These are phyloP conservation scores for Plumapathes pennacea DNA, from an alignment of 92 coral and sea anemone species.

Conservation along the genomic window DNA sequence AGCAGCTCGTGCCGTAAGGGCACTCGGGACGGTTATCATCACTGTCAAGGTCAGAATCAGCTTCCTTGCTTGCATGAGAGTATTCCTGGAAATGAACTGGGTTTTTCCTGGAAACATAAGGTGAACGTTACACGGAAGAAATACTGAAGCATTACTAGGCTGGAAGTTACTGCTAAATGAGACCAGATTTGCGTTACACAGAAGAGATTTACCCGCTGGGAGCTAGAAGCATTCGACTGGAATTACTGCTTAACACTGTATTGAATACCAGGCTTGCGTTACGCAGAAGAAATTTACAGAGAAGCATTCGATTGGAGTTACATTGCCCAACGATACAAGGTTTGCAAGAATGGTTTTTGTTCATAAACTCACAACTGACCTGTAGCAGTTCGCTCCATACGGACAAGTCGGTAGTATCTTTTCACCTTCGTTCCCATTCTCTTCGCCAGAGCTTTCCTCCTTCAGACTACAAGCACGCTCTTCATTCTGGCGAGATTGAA, in stretches of 20 bases:
- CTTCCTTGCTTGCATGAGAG: conserved; percentile 38
- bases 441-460: not conserved
- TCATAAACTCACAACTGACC: too few relatives aligned
- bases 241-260: too few relatives aligned
- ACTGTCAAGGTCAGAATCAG: conserved; percentile 6
- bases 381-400: conserved; percentile 82
- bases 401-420: conserved; percentile 68
- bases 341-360: too few relatives aligned
- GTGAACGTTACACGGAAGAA: not conserved
- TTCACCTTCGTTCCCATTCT: conserved; percentile 5
- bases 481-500: not conserved
- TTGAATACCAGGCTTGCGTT: too few relatives aligned
- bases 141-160: not conserved
- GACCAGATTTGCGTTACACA: too few relatives aligned
- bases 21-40: conserved; percentile 65
- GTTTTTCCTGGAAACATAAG: conserved; percentile 58
- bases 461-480: not conserved
- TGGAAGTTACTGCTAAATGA: too few relatives aligned
- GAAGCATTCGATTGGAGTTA: too few relatives aligned
- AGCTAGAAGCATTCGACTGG: too few relatives aligned
- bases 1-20: conserved; percentile 84
- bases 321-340: too few relatives aligned
- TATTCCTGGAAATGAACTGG: conserved; percentile 85
- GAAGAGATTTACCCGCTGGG: too few relatives aligned
- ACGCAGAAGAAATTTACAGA: too few relatives aligned